Conservation (phyloP, 2,113 vertebrate species). For the Rhea pennata region DNA sequence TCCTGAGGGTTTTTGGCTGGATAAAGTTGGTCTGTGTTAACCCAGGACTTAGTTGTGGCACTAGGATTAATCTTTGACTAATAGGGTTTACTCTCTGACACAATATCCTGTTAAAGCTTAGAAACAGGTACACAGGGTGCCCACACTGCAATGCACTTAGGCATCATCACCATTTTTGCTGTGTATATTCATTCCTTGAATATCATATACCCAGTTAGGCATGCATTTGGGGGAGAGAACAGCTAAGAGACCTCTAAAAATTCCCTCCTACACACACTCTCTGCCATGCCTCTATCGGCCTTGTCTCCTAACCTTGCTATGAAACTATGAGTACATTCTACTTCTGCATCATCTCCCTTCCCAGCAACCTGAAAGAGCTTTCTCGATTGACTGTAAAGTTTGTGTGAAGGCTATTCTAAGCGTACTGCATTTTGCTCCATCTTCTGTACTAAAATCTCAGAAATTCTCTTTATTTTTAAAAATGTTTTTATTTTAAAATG, state of each 20-base stretch:
- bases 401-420: not conserved
- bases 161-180: not conserved
- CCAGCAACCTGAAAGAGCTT: not conserved
- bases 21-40: not conserved
- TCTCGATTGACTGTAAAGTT: not conserved
- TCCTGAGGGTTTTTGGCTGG: not conserved
- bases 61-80: not conserved
- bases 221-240: not conserved
- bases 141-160: not conserved
- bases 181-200: not conserved
- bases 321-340: not conserved
- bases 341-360: not conserved
- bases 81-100: not conserved
- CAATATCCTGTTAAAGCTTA: not conserved
- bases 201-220: not conserved
- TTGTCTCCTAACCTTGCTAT: not conserved
- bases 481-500: too few relatives aligned
- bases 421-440: not conserved
- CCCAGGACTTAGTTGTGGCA: not conserved
- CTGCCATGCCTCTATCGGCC: not conserved
- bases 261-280: not conserved
- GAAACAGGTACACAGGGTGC: not conserved
- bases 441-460: not conserved
- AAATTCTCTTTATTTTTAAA: not conserved
- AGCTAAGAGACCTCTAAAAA: not conserved